Conservation (phyloP, 2,888 invertebrate species). For the Deroplatys truncata region DNA sequence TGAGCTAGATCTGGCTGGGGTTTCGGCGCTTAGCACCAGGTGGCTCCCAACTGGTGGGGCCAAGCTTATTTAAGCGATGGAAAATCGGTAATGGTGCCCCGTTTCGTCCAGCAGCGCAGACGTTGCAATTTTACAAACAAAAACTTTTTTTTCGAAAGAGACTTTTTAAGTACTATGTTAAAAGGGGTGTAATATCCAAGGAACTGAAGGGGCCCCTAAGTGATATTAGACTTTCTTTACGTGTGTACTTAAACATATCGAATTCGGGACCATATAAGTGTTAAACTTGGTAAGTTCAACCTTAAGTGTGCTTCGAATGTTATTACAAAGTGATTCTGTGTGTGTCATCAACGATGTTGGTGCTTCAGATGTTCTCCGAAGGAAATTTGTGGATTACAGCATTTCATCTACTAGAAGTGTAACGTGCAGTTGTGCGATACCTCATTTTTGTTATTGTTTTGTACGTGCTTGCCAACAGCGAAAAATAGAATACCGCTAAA, state of each 20-base stretch:
- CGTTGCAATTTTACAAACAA: slow-evolving; percentile 40
- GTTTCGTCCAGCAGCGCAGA: slow-evolving; percentile 54
- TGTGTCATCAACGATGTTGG: not conserved
- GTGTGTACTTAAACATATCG: slow-evolving; percentile 23
- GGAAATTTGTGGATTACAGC: not conserved
- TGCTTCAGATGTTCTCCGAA: not conserved
- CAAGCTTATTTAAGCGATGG: slow-evolving; percentile 57
- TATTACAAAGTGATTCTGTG: not conserved
- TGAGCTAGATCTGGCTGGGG: slow-evolving; percentile 34
- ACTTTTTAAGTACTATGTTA: slow-evolving; percentile 32
- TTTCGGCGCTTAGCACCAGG: slow-evolving; percentile 37
- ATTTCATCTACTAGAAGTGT: not conserved
- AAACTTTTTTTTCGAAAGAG: slow-evolving; percentile 34
- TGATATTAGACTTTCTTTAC: slow-evolving; percentile 23
- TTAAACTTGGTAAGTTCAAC: slow-evolving; percentile 25
- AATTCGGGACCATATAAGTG: slow-evolving; percentile 32
- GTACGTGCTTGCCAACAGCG: not conserved
- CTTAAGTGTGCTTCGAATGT: not conserved
- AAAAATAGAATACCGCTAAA: not conserved
- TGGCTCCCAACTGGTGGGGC: slow-evolving; percentile 48
- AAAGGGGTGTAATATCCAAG: slow-evolving; percentile 39
- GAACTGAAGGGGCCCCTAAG: slow-evolving; percentile 32
- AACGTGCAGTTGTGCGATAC: not conserved
- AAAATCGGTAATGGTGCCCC: slow-evolving; percentile 47
- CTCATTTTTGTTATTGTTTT: not conserved